Evolutionary conservation across 2,888 invertebrate genomes (phyloP), one percentile per base, ranked within the genome.

Genomic region (Cremastobaeus sp.): DNA sequence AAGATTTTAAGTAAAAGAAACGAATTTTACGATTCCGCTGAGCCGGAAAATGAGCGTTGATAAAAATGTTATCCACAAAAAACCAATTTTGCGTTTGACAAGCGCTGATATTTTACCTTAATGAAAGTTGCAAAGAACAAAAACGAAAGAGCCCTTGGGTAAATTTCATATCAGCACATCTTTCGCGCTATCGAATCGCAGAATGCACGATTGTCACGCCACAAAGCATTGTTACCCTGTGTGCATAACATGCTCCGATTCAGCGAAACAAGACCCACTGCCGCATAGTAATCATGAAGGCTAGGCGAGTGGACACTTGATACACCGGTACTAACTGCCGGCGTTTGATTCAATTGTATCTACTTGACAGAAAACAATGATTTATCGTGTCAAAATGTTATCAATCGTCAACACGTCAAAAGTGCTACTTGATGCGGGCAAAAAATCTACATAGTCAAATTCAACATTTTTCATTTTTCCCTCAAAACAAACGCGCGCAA

Each of bases 291-390:
- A 64, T 64, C 52, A 64, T 37, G 45, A 18, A 45, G 41, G 45
- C 21, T 43, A 54, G 15, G 28, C 43, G 45, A 64, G 54, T 64
- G 64, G 64, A 64, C 64, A 45, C 64, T 54, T 54, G 35, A 37
- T 28, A 25, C 45, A 21, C 3, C 9, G 43, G 30, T 43, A 20
- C 25, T 12, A 34, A 25, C 30, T 30, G 30, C 25, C 17, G 45
- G 25, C 21, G 35, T 41, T 45, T 52, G n/a, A 60, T 60, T 37
- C 35, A 35, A 21, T 52, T 50, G n/a, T n/a, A n/a, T n/a, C n/a
- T n/a, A 37, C 30, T 17, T n/a, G n/a, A n/a, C n/a, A 14, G 21
- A 14, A 21, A 54, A 17, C n/a, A n/a, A 9, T 54, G 28, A 52
- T 52, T 52, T 34, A 34, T 25, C 5, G 25, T 25, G 30, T 30